phyloP scores from a whole-genome alignment of 2,888 invertebrate genomes.

The Amiota minor region DNA sequence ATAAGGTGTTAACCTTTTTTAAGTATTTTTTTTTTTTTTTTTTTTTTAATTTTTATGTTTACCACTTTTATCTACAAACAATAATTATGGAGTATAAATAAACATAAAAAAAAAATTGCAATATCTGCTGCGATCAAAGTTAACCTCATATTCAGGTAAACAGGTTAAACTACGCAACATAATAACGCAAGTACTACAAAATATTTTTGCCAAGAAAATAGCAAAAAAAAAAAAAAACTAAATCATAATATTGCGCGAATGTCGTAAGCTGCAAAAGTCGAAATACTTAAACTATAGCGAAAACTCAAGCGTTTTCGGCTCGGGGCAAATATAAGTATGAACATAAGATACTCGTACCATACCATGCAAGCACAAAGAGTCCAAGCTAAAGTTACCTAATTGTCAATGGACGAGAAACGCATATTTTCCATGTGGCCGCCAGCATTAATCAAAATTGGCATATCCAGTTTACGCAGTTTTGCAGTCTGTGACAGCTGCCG shows the following conservation, averaged over 20 bases:
- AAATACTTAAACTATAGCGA: conserved; percentile 5
- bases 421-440: conserved; percentile 40
- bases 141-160: conserved; percentile 44
- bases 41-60: too few relatives aligned
- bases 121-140: conserved; percentile 1
- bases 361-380: conserved; percentile 13
- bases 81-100: too few relatives aligned
- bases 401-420: conserved; percentile 52
- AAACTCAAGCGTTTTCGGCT: neutral
- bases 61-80: too few relatives aligned
- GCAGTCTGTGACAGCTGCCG: conserved; percentile 4
- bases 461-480: conserved; percentile 45
- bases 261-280: neutral
- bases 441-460: conserved; percentile 55
- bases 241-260: neutral
- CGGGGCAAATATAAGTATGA: neutral
- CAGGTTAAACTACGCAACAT: conserved; percentile 48
- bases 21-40: too few relatives aligned
- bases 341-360: neutral
- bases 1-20: too few relatives aligned
- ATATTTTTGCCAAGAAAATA: neutral
- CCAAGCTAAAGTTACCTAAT: conserved; percentile 54
- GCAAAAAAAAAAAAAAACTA: neutral
- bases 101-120: too few relatives aligned
- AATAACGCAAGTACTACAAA: neutral